Conservation (phyloP, 2,797 vertebrate genomes). For the Poecile montanus region DNA sequence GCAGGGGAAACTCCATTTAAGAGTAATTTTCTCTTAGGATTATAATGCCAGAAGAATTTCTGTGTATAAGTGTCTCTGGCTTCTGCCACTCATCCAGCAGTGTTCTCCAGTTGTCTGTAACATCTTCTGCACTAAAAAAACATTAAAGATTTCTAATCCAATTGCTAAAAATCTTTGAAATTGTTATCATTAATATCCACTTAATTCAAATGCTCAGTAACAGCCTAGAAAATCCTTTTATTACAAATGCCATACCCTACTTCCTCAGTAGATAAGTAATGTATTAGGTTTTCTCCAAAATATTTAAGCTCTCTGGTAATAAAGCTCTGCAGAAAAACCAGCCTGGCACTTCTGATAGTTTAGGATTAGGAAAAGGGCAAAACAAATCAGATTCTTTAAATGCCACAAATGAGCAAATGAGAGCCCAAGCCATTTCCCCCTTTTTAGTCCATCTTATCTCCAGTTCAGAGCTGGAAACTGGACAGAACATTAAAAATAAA, state of each 20-base stretch:
- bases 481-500: not conserved
- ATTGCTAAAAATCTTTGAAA: slow-evolving; percentile 8
- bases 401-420: not conserved
- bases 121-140: not conserved
- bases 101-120: not conserved
- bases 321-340: not conserved
- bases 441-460: not conserved
- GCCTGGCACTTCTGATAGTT: not conserved
- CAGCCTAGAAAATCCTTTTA: not conserved
- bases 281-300: not conserved
- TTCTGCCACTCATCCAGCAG: not conserved
- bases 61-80: not conserved
- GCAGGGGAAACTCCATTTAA: not conserved
- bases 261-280: not conserved
- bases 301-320: not conserved
- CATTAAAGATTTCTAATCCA: not conserved
- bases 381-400: not conserved
- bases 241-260: not conserved
- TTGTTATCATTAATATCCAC: not conserved
- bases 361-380: not conserved
- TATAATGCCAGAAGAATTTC: not conserved
- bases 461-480: not conserved
- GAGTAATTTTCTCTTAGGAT: not conserved
- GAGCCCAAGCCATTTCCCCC: not conserved
- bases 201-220: not conserved